Percentiles rank a stretch among this genome's conserved stretches.
These are phyloP conservation scores for Thymelicus acteon DNA, from an alignment of 2,888 invertebrate genomes.

Conservation along the genomic window DNA sequence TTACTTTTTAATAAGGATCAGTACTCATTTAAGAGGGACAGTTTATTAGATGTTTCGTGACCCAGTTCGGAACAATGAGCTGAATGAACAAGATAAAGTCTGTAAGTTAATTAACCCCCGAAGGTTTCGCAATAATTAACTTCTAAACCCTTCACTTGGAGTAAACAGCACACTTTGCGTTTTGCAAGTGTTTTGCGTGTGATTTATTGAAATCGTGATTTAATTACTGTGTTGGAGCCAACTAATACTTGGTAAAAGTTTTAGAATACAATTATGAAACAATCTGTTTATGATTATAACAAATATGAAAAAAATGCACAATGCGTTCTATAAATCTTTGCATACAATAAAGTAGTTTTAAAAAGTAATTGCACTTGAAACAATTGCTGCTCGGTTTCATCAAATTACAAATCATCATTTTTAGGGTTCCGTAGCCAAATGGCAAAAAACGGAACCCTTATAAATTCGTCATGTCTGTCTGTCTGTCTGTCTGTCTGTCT, in stretches of 20 bases:
- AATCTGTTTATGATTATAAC: too few species aligned
- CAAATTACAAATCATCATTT: too few species aligned
- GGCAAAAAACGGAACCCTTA: too few species aligned
- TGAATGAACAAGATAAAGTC: constrained; percentile 39
- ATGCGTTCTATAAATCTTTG: too few species aligned
- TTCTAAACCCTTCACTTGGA: constrained; percentile 27
- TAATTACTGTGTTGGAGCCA: background rate
- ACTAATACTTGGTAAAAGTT: background rate
- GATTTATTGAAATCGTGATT: constrained; percentile 19
- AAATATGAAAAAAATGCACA: too few species aligned
- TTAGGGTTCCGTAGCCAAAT: too few species aligned
- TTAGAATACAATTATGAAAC: too few species aligned
- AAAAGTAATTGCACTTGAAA: too few species aligned
- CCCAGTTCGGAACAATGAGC: constrained; percentile 14
- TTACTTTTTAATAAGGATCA: background rate
- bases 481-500: too few species aligned
- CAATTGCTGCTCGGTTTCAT: too few species aligned
- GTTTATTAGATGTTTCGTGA: constrained; percentile 19
- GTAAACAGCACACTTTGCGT: constrained; percentile 24
- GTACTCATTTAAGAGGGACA: constrained; percentile 8
- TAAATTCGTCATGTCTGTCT: too few species aligned
- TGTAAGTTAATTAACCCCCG: constrained; percentile 41
- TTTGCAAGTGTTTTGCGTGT: constrained; percentile 18
- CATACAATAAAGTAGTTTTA: too few species aligned
- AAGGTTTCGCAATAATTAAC: constrained; percentile 41